Evolutionary conservation across 2,113 vertebrate genomes (phyloP).

Genomic region (Dromiciops gliroides): DNA sequence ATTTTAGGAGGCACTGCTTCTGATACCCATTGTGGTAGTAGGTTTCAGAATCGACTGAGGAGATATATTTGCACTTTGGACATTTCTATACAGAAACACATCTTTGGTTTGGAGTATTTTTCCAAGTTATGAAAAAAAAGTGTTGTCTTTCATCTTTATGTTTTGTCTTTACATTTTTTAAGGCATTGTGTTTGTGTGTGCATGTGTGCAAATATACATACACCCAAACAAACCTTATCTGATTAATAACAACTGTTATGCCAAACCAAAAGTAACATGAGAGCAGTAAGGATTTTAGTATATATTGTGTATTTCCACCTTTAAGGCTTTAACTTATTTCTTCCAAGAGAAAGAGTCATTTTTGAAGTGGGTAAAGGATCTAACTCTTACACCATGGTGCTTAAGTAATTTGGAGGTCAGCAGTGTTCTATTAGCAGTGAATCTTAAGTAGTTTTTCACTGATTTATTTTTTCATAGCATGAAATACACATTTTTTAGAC

Average conservation of each 20-base stretch:
- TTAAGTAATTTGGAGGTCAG: conserved; percentile 12
- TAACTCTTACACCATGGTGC: not conserved
- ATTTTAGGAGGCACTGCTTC: not conserved
- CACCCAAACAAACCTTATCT: not conserved
- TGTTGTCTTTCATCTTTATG: not conserved
- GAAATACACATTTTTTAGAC: conserved; percentile 1
- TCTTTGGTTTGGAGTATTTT: conserved; percentile 1
- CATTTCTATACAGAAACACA: not conserved
- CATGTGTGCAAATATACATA: not conserved
- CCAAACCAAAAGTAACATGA: not conserved
- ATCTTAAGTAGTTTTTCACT: conserved; percentile 12
- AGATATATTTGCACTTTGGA: not conserved
- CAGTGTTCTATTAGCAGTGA: not conserved
- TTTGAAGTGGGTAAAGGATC: not conserved
- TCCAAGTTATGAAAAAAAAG: not conserved
- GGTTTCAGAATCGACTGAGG: not conserved
- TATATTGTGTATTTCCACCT: not conserved
- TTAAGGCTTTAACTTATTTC: conserved; percentile 15
- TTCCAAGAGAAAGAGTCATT: not conserved
- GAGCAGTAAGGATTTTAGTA: not conserved
- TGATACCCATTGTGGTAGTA: not conserved
- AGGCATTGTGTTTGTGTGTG: not conserved
- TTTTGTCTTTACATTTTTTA: conserved; percentile 26
- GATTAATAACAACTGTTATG: not conserved
- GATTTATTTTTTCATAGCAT: not conserved